Percentiles rank a stretch among this genome's conserved stretches.
Conservation (phyloP, 2,888 invertebrate species). For the Euproctis similis region DNA sequence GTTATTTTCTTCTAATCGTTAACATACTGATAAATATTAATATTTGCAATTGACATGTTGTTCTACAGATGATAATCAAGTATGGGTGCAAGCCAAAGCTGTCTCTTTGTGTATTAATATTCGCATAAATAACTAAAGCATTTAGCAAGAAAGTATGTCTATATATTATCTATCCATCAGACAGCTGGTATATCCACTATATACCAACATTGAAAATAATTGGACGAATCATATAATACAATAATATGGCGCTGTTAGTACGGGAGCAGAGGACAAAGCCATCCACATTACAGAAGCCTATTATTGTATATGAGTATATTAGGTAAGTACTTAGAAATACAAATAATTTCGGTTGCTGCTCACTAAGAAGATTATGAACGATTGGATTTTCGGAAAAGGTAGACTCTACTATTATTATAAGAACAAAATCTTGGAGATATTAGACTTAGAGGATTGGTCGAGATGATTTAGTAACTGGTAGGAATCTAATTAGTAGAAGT, state of each 20-base stretch:
- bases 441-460: constrained; percentile 52
- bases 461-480: too few species aligned
- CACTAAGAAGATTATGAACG: constrained; percentile 72
- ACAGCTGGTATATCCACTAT: too few species aligned
- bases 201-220: constrained; percentile 13
- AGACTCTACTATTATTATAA: constrained; percentile 42
- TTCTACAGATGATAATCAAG: too few species aligned
- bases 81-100: too few species aligned
- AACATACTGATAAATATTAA: too few species aligned
- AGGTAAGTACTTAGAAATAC: constrained; percentile 59
- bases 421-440: constrained; percentile 22
- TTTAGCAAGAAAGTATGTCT: too few species aligned
- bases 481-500: too few species aligned
- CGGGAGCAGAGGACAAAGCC: constrained; percentile 22
- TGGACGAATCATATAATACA: constrained; percentile 19
- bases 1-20: too few species aligned
- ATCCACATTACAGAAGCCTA: constrained; percentile 50
- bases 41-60: too few species aligned
- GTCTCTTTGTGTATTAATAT: too few species aligned
- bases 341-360: constrained; percentile 63
- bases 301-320: constrained; percentile 68
- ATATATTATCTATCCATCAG: too few species aligned
- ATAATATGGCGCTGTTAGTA: constrained; percentile 12
- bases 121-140: too few species aligned
- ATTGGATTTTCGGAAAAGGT: constrained; percentile 70